Evolutionary conservation across 1,140 invertebrate genomes (phyloP).

Genomic region (Andricus grossulariae): DNA sequence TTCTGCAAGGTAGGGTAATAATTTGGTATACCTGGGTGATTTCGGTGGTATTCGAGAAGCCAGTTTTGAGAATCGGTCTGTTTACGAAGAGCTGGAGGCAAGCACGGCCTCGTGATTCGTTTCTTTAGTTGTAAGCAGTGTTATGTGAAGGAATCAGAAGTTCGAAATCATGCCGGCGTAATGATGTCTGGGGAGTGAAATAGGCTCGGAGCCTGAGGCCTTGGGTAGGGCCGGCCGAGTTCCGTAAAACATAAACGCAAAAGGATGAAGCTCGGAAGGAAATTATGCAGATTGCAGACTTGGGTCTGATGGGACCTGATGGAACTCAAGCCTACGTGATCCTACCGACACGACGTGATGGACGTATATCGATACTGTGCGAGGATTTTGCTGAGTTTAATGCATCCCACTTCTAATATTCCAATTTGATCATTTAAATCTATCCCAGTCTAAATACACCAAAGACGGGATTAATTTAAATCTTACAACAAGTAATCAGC

Average conservation of each 20-base stretch:
- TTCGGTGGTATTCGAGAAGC: not conserved
- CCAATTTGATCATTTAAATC: too few relatives aligned
- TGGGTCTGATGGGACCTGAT: constrained; percentile 68
- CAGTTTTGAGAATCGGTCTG: not conserved
- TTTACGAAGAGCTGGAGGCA: constrained; percentile 21
- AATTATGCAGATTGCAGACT: constrained; percentile 75
- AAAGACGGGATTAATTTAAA: too few relatives aligned
- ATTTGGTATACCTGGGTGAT: constrained; percentile 9
- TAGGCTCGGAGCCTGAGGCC: constrained; percentile 51
- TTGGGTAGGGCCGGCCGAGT: constrained; percentile 52
- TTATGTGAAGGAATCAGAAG: constrained; percentile 32
- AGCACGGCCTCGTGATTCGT: constrained; percentile 49
- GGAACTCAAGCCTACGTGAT: constrained; percentile 67
- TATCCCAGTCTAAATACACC: too few relatives aligned
- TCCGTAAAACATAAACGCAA: constrained; percentile 45
- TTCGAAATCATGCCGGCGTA: constrained; percentile 52
- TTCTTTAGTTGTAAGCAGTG: constrained; percentile 51
- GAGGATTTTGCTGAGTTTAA: not conserved
- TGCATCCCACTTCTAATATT: not conserved
- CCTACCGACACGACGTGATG: constrained; percentile 53
- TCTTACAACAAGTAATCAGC: too few relatives aligned
- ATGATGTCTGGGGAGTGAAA: constrained; percentile 49
- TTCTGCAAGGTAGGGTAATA: not conserved
- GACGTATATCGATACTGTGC: constrained; percentile 54
- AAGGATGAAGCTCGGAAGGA: constrained; percentile 57